phyloP scores from a whole-genome alignment of 2,888 invertebrate species.

The Hetaerina titia region DNA sequence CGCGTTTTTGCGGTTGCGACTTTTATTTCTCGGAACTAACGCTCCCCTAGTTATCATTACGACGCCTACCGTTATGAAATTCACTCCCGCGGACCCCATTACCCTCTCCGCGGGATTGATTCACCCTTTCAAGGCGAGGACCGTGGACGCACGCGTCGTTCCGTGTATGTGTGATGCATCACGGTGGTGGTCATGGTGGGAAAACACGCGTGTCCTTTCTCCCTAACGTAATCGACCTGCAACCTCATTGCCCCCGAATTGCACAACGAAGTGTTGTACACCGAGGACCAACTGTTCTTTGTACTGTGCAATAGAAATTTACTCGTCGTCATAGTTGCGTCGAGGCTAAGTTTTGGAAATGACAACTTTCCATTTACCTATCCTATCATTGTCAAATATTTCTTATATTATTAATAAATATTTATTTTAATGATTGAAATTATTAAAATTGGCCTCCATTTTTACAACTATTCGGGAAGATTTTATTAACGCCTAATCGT shows the following conservation, averaged over 20 bases:
- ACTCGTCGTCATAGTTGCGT: background rate
- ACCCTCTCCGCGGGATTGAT: background rate
- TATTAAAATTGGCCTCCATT: too few relatives aligned
- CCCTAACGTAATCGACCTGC: background rate
- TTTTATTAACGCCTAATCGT: too few relatives aligned
- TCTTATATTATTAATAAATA: too few relatives aligned
- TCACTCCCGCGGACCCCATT: background rate
- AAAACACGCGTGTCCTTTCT: background rate
- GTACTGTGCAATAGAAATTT: background rate
- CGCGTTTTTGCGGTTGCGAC: background rate
- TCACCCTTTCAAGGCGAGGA: background rate
- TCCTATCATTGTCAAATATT: too few relatives aligned
- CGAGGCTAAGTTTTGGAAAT: too few relatives aligned
- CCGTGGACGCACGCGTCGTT: background rate
- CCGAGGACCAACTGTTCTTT: too few relatives aligned
- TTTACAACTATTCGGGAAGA: too few relatives aligned
- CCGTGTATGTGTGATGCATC: background rate
- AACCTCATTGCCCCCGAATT: background rate
- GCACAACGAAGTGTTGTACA: background rate
- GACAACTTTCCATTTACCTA: too few relatives aligned
- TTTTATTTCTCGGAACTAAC: background rate
- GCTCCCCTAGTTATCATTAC: background rate
- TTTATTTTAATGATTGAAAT: too few relatives aligned
- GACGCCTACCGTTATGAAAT: constrained; percentile 27
- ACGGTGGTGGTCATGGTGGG: constrained; percentile 5